These are phyloP conservation scores for Pelusios castaneus DNA, from an alignment of 2,113 vertebrate genomes.

Conservation along the genomic window DNA sequence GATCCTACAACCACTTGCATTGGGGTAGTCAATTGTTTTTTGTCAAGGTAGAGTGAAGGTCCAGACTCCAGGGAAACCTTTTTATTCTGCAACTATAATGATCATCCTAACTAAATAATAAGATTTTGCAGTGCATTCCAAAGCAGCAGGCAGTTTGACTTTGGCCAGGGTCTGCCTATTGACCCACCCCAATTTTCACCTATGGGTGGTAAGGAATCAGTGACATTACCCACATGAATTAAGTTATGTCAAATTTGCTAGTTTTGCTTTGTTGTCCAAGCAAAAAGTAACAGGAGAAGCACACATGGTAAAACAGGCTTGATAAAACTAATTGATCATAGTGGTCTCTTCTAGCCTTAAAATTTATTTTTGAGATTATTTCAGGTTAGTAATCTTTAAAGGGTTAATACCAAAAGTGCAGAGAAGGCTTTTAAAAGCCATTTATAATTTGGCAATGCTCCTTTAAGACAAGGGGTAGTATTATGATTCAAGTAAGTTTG, in stretches of 20 bases:
- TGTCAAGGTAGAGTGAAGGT: not conserved
- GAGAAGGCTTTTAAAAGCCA: not conserved
- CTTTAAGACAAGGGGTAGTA: constrained; percentile 7
- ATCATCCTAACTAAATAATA: not conserved
- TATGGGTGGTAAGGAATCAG: not conserved
- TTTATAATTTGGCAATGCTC: not conserved
- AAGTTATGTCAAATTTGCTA: not conserved
- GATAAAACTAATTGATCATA: rapidly evolving
- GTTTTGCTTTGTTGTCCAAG: not conserved
- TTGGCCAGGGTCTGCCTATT: not conserved
- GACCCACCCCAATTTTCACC: not conserved
- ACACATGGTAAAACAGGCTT: not conserved
- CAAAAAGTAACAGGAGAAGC: not conserved
- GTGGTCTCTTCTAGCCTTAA: not conserved
- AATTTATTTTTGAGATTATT: not conserved
- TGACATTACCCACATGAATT: not conserved
- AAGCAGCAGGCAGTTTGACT: not conserved
- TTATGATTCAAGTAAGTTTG: not conserved
- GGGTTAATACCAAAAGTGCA: not conserved
- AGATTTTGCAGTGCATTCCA: not conserved
- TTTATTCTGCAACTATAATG: not conserved
- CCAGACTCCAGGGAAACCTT: not conserved
- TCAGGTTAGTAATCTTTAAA: too few species aligned
- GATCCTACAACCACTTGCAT: not conserved
- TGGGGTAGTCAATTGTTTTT: not conserved